Base-by-base conservation (phyloP, 2,888 invertebrate genomes). In the Drosophila paucipuncta region DNA sequence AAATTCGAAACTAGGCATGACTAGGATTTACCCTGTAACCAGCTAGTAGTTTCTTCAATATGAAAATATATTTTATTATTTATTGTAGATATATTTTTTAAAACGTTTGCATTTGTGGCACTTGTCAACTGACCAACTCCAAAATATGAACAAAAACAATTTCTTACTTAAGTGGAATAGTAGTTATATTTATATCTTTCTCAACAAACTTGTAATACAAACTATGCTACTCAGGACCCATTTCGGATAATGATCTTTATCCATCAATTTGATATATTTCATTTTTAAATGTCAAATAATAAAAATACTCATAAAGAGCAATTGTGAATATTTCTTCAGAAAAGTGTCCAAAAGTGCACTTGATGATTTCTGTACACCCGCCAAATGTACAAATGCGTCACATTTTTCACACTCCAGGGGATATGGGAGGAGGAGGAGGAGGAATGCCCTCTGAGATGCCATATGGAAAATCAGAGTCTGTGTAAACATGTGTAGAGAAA, bases 381-480 rank as follows among this genome's bases (percentile, higher is more conserved):
- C 37, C 47, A 53, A 57, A 13, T 35, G 11, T 33, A 33, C 33
- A 47, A 60, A 60, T 39, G 53, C 57, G 47, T 47, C 55, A 54
- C 41, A 53, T 67, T 54, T 53, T 49, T 25, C 55, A 57, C 66
- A 49, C 55, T 49, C 35, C 16, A 58, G 33, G 55, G 28, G 50
- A 50, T 61, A 16, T 25, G 7, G 13, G 43, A 11, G 5, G 16
- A 53, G 53, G n/a, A 50, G 54, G 47, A 53, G 25, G 41, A 70
- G 25, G n/a, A 11, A 30, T 25, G 18, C 18, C 54, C 54, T 50
- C 68, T 80, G 60, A 60, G 63, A 68, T 68, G 68, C 59, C 89
- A 89, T 82, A 89, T 85, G 82, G 89, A 69, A 83, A 82, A 73
- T 75, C 76, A 30, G 39, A 30, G 7, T 25, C 35, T 37, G 55